phyloP scores from a whole-genome alignment of 37 sponge, comb jelly and placozoan species.

The Geodia barretti region DNA sequence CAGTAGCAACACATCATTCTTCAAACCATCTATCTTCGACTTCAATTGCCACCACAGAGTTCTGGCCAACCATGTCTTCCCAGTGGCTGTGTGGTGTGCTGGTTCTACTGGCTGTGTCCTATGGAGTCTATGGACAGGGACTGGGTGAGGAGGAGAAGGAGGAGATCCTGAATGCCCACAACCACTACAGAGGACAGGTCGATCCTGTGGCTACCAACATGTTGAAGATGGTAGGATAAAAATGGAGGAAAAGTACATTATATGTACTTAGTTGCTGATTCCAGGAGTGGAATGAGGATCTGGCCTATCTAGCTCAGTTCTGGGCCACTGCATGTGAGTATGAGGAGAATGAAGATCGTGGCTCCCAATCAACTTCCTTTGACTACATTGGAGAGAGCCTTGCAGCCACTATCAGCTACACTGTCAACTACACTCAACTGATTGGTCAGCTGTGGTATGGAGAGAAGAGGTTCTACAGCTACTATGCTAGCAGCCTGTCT shows the following conservation, averaged over 20 bases:
- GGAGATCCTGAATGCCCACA: conserved; percentile 48
- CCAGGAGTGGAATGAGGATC: conserved; percentile 46
- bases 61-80: background rate
- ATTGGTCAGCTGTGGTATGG: conserved; percentile 22
- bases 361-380: conserved; percentile 20
- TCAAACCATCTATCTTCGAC: no score
- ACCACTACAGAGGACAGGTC: conserved; percentile 23
- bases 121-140: background rate
- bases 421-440: conserved; percentile 43
- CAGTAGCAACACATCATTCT: no score
- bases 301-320: conserved; percentile 52
- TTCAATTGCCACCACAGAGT: no score
- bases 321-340: conserved; percentile 45
- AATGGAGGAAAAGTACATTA: no score
- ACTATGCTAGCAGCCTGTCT: background rate
- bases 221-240: conserved; percentile 36
- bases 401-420: conserved; percentile 30
- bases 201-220: conserved; percentile 56
- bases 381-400: conserved; percentile 26
- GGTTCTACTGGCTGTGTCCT: background rate
- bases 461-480: background rate
- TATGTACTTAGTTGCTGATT: no score
- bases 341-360: conserved; percentile 32
- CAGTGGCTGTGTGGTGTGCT: background rate
- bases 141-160: conserved; percentile 22